Evolutionary conservation across 2,113 vertebrate species (phyloP), one percentile per base, ranked within the genome.

Genomic region (Trinectes maculatus): DNA sequence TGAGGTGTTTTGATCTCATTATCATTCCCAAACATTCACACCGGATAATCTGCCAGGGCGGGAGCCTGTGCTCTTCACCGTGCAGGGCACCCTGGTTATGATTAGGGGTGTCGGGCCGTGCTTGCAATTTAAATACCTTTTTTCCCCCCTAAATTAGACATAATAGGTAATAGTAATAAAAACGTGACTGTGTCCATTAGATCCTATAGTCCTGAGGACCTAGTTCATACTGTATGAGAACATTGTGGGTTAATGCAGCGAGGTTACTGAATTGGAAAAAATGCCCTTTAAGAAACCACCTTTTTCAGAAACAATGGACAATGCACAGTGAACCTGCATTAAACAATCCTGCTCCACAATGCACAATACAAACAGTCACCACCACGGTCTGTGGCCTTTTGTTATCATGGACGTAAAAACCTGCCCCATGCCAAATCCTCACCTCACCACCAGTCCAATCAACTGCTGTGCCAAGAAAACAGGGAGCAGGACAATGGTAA

Each of bases 11-110:
- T 89, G 84, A 92, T 91, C 88, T 91, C 85, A 91, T 92, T 92
- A 92, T 91, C 88, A 90, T 91, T 91, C 85, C 77, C 84, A 90
- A 92, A 91, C 89, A 91, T 90, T 87, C 91, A 76, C 86, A 83
- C 72, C 39, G 73, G 83, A 91, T 91, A 87, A 91, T 89, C 84
- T 92, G 85, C 85, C 75, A 71, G 86, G 83, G 71, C 67, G 61
- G 84, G 79, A 74, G 69, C 71, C 79, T 59, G 70, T 79, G 77
- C 64, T 85, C 72, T 60, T 74, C 86, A 80, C 64, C 63, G 39
- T 72, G 74, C 81, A 79, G 86, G 80, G 76, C 83, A 77, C 69
- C 79, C 74, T 65, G 61, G 76, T 87, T 80, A 75, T 83, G 81
- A 89, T 84, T 75, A 83, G 74, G 72, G 77, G 44, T 80, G 67